Percentiles rank a stretch among this genome's conserved stretches.
phyloP scores from a whole-genome alignment of 2,888 invertebrate genomes.

The Sicus ferrugineus region DNA sequence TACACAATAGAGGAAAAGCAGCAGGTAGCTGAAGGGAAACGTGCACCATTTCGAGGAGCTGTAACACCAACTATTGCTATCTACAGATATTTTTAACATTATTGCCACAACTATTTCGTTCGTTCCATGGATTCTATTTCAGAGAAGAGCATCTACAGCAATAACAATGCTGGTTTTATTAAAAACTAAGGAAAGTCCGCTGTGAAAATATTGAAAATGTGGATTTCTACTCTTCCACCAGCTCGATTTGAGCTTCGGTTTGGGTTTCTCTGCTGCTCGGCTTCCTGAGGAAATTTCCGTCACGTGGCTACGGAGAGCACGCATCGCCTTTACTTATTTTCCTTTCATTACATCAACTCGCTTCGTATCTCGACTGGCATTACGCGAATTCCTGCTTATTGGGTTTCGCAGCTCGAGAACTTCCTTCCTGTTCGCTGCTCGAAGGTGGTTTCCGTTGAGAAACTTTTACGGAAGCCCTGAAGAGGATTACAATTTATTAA shows the following conservation, averaged over 20 bases:
- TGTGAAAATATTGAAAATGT: background rate
- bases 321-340: background rate
- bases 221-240: background rate
- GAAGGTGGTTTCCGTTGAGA: conserved; percentile 1
- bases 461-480: conserved; percentile 8
- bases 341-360: conserved; percentile 27
- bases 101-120: no score
- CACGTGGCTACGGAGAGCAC: background rate
- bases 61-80: background rate
- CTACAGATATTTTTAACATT: no score
- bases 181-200: background rate
- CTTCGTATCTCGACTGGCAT: conserved; percentile 19
- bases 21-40: background rate
- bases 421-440: background rate
- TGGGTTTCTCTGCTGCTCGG: background rate
- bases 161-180: background rate
- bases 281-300: background rate
- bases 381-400: conserved; percentile 12
- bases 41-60: background rate
- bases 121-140: no score
- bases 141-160: background rate
- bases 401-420: background rate
- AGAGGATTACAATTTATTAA: conserved; percentile 31
- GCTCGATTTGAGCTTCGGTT: background rate
- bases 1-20: conserved; percentile 22